A percentile compares a stretch with the other conserved stretches of the same genome.
Evolutionary conservation across 2,113 vertebrate species (phyloP).

Genomic region (Muntiacus reevesi): DNA sequence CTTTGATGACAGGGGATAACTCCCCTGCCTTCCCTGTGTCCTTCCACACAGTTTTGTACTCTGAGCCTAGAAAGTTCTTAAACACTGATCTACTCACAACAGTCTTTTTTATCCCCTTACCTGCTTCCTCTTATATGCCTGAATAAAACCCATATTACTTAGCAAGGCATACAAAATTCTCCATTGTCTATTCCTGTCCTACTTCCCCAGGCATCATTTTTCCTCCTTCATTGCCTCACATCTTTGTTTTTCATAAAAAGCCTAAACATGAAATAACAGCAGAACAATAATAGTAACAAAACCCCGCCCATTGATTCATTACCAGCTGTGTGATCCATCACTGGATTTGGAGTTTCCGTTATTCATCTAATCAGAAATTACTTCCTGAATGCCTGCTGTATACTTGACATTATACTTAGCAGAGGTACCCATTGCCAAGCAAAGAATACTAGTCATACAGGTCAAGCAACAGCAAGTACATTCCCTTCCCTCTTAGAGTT

Average conservation of each 20-base stretch:
- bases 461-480: background rate
- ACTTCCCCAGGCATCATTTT: background rate
- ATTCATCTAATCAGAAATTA: background rate
- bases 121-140: background rate
- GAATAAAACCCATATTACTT: background rate
- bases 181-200: background rate
- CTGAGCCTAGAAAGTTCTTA: background rate
- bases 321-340: background rate
- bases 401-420: background rate
- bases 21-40: background rate
- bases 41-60: background rate
- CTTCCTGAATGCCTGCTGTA: background rate
- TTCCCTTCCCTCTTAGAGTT: background rate
- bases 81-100: background rate
- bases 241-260: background rate
- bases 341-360: background rate
- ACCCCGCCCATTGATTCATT: background rate
- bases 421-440: background rate
- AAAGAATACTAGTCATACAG: background rate
- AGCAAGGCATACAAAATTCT: background rate
- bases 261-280: background rate
- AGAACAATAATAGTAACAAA: background rate
- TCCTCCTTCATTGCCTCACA: background rate
- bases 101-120: background rate
- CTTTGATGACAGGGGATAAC: background rate